Evolutionary conservation across 1,140 invertebrate genomes (phyloP), one percentile per base, ranked within the genome.

Genomic region (Brachionus angularis): DNA sequence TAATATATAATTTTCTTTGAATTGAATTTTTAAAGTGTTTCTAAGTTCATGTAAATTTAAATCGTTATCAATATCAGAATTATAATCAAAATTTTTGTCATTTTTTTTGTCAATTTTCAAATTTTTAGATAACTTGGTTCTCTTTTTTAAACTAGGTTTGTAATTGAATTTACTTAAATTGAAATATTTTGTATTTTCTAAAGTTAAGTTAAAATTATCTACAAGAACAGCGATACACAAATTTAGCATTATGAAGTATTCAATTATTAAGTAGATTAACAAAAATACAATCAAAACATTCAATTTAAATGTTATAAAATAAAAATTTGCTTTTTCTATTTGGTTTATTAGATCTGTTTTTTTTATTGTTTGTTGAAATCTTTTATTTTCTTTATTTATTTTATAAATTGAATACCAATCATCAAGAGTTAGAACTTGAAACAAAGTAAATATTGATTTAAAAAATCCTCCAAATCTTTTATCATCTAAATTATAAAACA

Each of bases 211-310:
- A 62, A 78, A 78, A 71, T 77, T 78, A 42, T 78, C 77, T 5
- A 78, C 77, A 50, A 78, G 52, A 12, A 78, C 77, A 27, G 77
- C 77, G 3, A 78, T 76, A 44, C 78, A 76, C 10, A 78, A 62
- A 67, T 78, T 78, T 12, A 78, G 70, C 72, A 78, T 78, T 14
- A 78, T 76, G 70, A 78, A 78, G 53, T 75, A 77, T 52, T 78
- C 77, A 27, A 76, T 72, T 5, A 78, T 64, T 39, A 77, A 74
- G 74, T 78, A 78, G 1, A 49, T 8, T 23, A 78, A 74, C 0
- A 77, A 53, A 64, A 74, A 78, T 21, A 76, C 8, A 62, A 78
- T 75, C 44, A 76, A 70, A 3, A 72, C 34, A 31, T 44, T 47
- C 10, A 29, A 23, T 31, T 64, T 2, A 2, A 29, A 8, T 36